A percentile compares a stretch with the other conserved stretches of the same genome.
Conservation (phyloP, 2,888 invertebrate genomes). For the Cosmopolites sordidus region DNA sequence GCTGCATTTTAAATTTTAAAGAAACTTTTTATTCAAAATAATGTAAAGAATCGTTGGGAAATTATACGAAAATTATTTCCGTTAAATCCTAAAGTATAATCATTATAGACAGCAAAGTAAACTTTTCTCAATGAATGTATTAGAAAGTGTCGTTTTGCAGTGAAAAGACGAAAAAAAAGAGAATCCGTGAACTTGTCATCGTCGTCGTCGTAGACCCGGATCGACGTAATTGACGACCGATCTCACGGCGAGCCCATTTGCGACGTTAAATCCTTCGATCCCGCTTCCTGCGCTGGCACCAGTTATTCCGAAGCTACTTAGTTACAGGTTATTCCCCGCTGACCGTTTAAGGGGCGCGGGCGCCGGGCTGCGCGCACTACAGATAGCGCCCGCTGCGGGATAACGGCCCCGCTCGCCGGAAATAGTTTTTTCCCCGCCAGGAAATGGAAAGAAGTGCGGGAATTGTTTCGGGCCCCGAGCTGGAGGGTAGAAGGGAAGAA, state of each 20-base stretch:
- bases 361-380: slow-evolving; percentile 25
- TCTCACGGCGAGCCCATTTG: slow-evolving; percentile 7
- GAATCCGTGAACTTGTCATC: not conserved
- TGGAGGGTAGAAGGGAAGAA: too few species aligned
- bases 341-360: slow-evolving; percentile 32
- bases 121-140: too few species aligned
- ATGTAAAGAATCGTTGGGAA: too few species aligned
- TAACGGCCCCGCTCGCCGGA: slow-evolving; percentile 20
- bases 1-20: too few species aligned
- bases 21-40: too few species aligned
- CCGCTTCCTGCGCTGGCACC: slow-evolving; percentile 16
- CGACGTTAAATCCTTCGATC: slow-evolving; percentile 22
- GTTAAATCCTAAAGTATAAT: too few species aligned
- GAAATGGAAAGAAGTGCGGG: too few species aligned
- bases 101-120: too few species aligned
- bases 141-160: not conserved
- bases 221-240: too few species aligned
- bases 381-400: slow-evolving; percentile 24
- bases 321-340: slow-evolving; percentile 34
- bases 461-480: too few species aligned
- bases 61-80: too few species aligned
- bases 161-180: not conserved
- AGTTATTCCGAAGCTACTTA: slow-evolving; percentile 25
- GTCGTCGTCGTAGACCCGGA: not conserved
- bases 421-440: not conserved